phyloP scores from a whole-genome alignment of 1,140 invertebrate species.

The Coenobita brevimanus region DNA sequence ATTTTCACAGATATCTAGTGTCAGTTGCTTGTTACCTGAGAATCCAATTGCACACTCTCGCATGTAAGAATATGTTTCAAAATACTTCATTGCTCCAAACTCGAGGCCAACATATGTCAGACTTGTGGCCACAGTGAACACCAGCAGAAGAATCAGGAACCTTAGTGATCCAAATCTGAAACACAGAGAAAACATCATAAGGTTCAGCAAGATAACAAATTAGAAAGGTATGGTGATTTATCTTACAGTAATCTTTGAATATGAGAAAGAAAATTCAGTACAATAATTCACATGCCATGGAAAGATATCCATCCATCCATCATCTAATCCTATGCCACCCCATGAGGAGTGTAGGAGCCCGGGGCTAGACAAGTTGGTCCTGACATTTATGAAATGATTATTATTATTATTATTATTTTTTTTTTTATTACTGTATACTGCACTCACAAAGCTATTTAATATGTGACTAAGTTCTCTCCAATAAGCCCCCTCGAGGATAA shows the following conservation, averaged over 20 bases:
- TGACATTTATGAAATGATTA: no score
- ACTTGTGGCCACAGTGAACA: conserved; percentile 78
- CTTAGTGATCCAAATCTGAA: conserved; percentile 76
- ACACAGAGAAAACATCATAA: neutral
- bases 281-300: no score
- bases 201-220: neutral
- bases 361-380: no score
- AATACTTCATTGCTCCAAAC: conserved; percentile 70
- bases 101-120: conserved; percentile 76
- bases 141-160: conserved; percentile 77
- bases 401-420: no score
- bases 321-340: no score
- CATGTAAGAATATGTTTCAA: conserved; percentile 72
- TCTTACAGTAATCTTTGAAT: neutral
- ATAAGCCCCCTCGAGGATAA: neutral
- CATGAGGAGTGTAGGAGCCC: no score
- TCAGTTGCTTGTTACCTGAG: conserved; percentile 77
- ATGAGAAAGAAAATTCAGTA: no score
- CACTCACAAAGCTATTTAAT: no score
- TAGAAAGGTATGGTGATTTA: neutral
- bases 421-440: no score
- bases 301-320: no score
- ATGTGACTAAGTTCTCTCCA: neutral
- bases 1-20: conserved; percentile 39
- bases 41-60: conserved; percentile 82